Percentiles rank a stretch among this genome's conserved stretches.
These are phyloP conservation scores for Oryzias celebensis DNA, from an alignment of 2,113 vertebrate genomes.

Conservation along the genomic window DNA sequence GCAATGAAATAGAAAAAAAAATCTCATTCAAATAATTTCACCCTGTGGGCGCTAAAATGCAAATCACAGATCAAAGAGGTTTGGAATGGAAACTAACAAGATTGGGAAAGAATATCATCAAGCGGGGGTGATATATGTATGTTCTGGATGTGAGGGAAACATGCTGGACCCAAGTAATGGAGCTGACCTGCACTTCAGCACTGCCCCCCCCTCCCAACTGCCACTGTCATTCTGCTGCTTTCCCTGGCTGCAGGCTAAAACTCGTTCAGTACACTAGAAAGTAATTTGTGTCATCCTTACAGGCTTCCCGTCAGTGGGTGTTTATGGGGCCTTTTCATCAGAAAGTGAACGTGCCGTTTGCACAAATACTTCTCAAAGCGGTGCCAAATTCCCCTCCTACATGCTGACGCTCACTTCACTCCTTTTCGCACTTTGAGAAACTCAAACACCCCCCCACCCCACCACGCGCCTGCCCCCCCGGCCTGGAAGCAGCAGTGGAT, in stretches of 20 bases:
- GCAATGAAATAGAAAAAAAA: slow-evolving; percentile 47
- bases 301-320: slow-evolving; percentile 19
- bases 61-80: slow-evolving; percentile 83
- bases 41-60: slow-evolving; percentile 79
- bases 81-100: slow-evolving; percentile 72
- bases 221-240: slow-evolving; percentile 53
- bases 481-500: not conserved
- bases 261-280: slow-evolving; percentile 44
- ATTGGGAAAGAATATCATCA: slow-evolving; percentile 80
- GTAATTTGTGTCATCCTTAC: slow-evolving; percentile 42
- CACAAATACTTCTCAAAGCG: slow-evolving; percentile 28
- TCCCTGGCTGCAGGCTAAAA: slow-evolving; percentile 42
- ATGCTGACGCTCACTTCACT: slow-evolving; percentile 18
- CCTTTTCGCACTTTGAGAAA: too few species aligned
- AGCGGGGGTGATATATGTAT: slow-evolving; percentile 68
- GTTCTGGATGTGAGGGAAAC: slow-evolving; percentile 67
- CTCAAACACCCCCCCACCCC: too few species aligned
- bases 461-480: too few species aligned
- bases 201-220: slow-evolving; percentile 28
- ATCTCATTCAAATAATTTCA: slow-evolving; percentile 81
- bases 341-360: slow-evolving; percentile 23
- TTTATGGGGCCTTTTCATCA: slow-evolving; percentile 29
- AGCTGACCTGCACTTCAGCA: slow-evolving; percentile 71
- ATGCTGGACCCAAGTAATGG: slow-evolving; percentile 67
- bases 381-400: slow-evolving; percentile 24